A percentile compares a stretch with the other conserved stretches of the same genome.
Evolutionary conservation across 2,888 invertebrate species (phyloP).

Genomic region (Drosophila prostipennis): DNA sequence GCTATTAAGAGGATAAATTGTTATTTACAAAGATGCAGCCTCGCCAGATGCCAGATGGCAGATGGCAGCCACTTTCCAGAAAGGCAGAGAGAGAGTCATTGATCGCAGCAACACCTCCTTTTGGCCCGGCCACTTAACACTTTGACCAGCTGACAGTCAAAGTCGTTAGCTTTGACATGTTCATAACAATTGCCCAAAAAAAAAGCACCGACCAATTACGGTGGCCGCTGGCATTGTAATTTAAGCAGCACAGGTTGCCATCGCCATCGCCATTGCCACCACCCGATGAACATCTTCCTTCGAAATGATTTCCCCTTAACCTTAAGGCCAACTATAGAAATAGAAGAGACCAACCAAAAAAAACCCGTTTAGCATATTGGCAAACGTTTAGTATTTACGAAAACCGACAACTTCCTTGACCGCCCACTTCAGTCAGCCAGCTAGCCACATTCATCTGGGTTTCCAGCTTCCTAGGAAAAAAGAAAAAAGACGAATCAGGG

Average conservation of each 20-base stretch:
- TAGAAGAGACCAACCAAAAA: constrained; percentile 55
- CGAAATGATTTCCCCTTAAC: constrained; percentile 63
- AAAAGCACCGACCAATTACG: constrained; percentile 58
- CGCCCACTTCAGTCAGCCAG: constrained; percentile 65
- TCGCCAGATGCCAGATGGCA: constrained; percentile 33
- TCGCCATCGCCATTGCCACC: constrained; percentile 46
- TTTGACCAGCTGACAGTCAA: constrained; percentile 68
- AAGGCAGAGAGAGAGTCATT: constrained; percentile 8
- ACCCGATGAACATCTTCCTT: constrained; percentile 74
- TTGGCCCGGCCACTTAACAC: constrained; percentile 62
- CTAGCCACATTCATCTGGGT: constrained; percentile 31
- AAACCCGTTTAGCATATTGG: constrained; percentile 74
- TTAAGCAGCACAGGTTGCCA: constrained; percentile 53
- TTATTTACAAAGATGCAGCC: constrained; percentile 43
- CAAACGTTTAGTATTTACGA: constrained; percentile 61
- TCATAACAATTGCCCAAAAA: constrained; percentile 73
- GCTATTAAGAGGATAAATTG: constrained; percentile 51
- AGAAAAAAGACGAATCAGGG: constrained; percentile 4
- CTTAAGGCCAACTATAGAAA: constrained; percentile 71
- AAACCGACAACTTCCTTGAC: constrained; percentile 74
- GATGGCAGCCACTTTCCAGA: constrained; percentile 54
- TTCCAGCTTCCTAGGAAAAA: constrained; percentile 52
- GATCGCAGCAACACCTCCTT: constrained; percentile 28
- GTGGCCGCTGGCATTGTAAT: constrained; percentile 64
- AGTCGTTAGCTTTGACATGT: constrained; percentile 77